Percentiles rank a stretch among this genome's conserved stretches.
Conservation (phyloP, 1,140 invertebrate species). For the Pantala flavescens region DNA sequence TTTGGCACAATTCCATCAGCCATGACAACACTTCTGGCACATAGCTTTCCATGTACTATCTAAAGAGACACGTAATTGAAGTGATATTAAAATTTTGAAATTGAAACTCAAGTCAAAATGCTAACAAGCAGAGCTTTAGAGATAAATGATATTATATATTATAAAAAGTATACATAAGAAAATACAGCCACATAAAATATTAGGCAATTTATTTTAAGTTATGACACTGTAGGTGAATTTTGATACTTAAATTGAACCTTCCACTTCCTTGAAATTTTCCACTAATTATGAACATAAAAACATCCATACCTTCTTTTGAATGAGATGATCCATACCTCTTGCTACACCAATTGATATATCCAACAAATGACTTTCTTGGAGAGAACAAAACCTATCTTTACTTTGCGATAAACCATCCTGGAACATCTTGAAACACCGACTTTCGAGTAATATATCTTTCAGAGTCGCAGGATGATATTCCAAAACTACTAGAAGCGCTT, state of each 20-base stretch:
- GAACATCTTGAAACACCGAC: constrained; percentile 46
- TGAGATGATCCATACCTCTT: constrained; percentile 54
- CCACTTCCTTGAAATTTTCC: too few relatives aligned
- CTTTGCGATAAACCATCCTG: constrained; percentile 35
- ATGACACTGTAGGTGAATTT: not conserved
- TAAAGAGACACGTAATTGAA: constrained; percentile 36
- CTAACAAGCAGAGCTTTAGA: constrained; percentile 20
- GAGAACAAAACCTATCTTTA: constrained; percentile 39
- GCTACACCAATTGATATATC: constrained; percentile 46
- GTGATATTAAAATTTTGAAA: too few relatives aligned
- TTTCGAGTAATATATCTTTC: constrained; percentile 54
- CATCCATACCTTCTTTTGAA: constrained; percentile 36
- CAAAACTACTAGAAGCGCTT: constrained; percentile 56
- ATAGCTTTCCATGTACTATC: constrained; percentile 59
- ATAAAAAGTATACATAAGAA: constrained; percentile 8
- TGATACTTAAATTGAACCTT: too few relatives aligned
- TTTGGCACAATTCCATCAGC: constrained; percentile 50
- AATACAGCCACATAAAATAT: not conserved
- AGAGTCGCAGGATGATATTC: constrained; percentile 53
- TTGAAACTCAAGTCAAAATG: too few relatives aligned
- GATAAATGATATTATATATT: not conserved
- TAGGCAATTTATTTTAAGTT: not conserved
- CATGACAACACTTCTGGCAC: constrained; percentile 57
- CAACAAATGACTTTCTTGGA: constrained; percentile 48
- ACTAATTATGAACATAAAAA: too few relatives aligned